Evolutionary conservation across 2,888 invertebrate genomes (phyloP).

Genomic region (Agriopis marginaria): DNA sequence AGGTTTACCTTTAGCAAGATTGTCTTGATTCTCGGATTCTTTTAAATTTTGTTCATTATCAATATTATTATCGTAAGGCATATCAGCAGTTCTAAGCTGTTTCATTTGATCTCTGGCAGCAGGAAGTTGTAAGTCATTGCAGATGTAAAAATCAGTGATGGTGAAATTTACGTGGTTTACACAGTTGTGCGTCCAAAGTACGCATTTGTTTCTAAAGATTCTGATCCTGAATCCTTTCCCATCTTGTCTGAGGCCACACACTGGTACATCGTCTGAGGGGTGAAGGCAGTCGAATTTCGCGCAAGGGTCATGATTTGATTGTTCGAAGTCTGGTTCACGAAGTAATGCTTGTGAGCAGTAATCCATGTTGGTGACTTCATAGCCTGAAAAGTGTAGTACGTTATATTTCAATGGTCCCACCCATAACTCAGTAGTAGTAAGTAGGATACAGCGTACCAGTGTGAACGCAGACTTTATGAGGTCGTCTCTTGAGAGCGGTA

Average conservation of each 20-base stretch:
- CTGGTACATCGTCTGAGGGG: conserved; percentile 35
- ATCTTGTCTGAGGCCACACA: conserved; percentile 66
- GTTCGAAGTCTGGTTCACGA: neutral
- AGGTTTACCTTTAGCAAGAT: neutral
- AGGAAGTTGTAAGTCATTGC: conserved; percentile 48
- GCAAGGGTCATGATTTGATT: conserved; percentile 39
- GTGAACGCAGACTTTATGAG: too few relatives aligned
- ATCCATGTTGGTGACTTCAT: conserved; percentile 41
- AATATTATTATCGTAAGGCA: neutral
- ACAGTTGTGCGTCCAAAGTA: conserved; percentile 65
- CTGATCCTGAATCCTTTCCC: conserved; percentile 65
- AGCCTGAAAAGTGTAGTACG: conserved; percentile 34
- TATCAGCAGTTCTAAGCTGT: neutral
- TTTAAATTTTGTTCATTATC: neutral
- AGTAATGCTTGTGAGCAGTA: conserved; percentile 56
- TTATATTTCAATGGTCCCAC: neutral
- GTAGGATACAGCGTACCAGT: too few relatives aligned
- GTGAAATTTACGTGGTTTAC: conserved; percentile 53
- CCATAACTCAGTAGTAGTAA: too few relatives aligned
- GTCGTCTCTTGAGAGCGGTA: too few relatives aligned
- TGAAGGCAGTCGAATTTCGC: conserved; percentile 38
- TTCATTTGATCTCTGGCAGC: neutral
- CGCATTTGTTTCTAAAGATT: conserved; percentile 64
- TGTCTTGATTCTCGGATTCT: neutral
- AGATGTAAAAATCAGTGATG: conserved; percentile 62